phyloP scores from a whole-genome alignment of 1,140 invertebrate species.

The Psilanteris sp. region DNA sequence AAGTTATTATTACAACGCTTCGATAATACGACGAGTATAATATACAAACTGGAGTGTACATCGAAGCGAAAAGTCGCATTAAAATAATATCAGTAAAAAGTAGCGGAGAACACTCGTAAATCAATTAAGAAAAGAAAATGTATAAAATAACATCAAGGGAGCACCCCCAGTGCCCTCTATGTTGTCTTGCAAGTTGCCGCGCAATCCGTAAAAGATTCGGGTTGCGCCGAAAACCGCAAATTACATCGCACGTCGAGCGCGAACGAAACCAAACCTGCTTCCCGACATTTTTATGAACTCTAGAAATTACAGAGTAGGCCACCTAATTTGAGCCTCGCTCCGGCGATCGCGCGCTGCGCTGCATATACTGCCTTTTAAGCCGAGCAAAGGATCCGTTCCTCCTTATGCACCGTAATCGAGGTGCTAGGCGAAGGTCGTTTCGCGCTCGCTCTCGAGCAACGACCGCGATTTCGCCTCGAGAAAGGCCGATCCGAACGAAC shows the following conservation, averaged over 20 bases:
- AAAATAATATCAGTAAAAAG: too few species aligned
- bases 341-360: constrained; percentile 48
- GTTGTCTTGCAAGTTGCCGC: constrained; percentile 3
- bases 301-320: constrained; percentile 68
- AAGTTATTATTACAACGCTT: too few species aligned
- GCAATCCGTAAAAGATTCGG: constrained; percentile 59
- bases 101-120: constrained; percentile 11
- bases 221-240: constrained; percentile 65
- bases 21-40: too few species aligned
- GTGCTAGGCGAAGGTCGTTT: constrained; percentile 66
- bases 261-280: constrained; percentile 63
- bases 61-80: too few species aligned
- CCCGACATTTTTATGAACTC: constrained; percentile 68
- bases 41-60: too few species aligned
- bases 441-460: constrained; percentile 50
- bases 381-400: constrained; percentile 50
- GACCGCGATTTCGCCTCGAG: constrained; percentile 51
- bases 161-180: constrained; percentile 16
- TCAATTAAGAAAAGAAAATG: constrained; percentile 8
- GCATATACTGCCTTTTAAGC: constrained; percentile 56
- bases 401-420: constrained; percentile 61
- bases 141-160: constrained; percentile 1
- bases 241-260: constrained; percentile 64
- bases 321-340: constrained; percentile 63
- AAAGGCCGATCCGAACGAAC: constrained; percentile 35